These are phyloP conservation scores for Thunnus thynnus DNA, from an alignment of 2,113 vertebrate genomes.

Conservation along the genomic window DNA sequence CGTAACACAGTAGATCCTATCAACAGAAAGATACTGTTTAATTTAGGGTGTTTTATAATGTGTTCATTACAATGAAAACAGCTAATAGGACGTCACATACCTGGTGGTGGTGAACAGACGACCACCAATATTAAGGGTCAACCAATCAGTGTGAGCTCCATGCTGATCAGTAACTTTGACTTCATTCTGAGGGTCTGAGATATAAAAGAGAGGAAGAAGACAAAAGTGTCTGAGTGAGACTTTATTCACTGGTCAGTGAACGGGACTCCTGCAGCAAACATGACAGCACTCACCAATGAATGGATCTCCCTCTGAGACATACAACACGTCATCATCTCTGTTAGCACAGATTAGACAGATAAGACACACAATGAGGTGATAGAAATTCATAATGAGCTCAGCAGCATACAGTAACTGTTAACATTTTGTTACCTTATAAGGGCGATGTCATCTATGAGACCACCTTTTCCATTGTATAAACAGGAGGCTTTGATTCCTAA, in stretches of 20 bases:
- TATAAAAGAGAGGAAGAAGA: background rate
- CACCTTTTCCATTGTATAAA: slow-evolving; percentile 95
- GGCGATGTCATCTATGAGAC: slow-evolving; percentile 96
- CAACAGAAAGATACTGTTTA: background rate
- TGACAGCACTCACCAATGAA: slow-evolving; percentile 90
- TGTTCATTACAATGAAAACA: background rate
- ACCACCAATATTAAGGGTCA: slow-evolving; percentile 97
- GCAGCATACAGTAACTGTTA: no score
- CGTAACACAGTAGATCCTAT: background rate
- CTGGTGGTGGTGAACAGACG: slow-evolving; percentile 95
- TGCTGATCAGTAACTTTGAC: slow-evolving; percentile 82
- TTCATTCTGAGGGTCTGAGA: slow-evolving; percentile 90
- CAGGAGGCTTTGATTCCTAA: slow-evolving; percentile 94
- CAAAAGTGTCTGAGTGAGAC: background rate
- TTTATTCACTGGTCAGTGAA: background rate
- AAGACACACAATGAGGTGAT: background rate
- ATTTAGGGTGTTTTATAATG: background rate
- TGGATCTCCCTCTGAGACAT: slow-evolving; percentile 95
- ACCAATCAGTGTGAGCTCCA: slow-evolving; percentile 93
- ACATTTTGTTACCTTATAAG: slow-evolving; percentile 89
- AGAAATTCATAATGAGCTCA: background rate
- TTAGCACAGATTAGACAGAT: slow-evolving; percentile 1
- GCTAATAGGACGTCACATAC: slow-evolving; percentile 75
- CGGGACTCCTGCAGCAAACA: background rate
- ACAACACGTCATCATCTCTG: slow-evolving; percentile 97